Conservation (phyloP, 2,113 vertebrate species). For the Alaudala cheleensis region DNA sequence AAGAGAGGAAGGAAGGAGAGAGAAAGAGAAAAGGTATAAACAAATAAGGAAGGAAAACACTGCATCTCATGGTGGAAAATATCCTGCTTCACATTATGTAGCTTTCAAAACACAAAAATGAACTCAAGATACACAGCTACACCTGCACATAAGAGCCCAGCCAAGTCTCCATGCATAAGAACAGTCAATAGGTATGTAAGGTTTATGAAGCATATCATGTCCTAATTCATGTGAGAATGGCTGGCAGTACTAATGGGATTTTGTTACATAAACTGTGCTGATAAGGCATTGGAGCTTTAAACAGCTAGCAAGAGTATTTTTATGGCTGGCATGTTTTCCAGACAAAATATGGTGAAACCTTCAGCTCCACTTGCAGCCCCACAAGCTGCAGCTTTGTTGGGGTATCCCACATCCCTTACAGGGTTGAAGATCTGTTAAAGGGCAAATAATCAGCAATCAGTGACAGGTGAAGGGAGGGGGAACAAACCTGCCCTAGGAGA, state of each 20-base stretch:
- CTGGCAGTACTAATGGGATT: not conserved
- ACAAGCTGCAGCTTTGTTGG: not conserved
- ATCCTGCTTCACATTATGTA: not conserved
- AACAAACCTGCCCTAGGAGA: not conserved
- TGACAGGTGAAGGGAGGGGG: not conserved
- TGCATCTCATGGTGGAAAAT: not conserved
- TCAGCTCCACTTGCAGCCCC: not conserved
- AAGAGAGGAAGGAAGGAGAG: not conserved
- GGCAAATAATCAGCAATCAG: not conserved
- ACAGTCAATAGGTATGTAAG: not conserved
- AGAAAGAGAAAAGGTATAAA: not conserved
- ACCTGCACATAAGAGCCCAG: not conserved
- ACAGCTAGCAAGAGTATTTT: not conserved
- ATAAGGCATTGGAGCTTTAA: not conserved
- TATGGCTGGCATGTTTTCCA: not conserved
- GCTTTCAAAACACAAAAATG: not conserved
- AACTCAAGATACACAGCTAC: not conserved
- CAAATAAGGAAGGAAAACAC: not conserved
- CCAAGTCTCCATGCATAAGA: not conserved
- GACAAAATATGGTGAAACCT: not conserved
- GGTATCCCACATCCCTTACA: fast-evolving
- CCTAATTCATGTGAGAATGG: not conserved
- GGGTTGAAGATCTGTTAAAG: not conserved
- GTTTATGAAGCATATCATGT: not conserved
- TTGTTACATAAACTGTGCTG: slow-evolving; percentile 9